Evolutionary conservation across 92 coral and sea anemone species (phyloP), one percentile per base, ranked within the genome.

Genomic region (Phenganax stokvisi): DNA sequence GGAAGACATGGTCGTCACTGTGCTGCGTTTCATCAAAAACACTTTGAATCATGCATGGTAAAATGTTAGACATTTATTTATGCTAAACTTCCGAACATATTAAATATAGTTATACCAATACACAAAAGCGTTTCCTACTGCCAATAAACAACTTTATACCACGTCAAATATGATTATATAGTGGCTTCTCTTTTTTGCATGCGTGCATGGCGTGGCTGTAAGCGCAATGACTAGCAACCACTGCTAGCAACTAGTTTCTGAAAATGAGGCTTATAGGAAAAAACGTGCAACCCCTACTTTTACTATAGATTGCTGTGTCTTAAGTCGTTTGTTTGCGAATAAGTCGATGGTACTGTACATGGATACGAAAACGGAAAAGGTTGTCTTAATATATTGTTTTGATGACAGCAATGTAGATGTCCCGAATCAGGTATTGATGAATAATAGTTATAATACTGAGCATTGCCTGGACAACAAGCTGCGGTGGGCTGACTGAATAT

Each of bases 341-440:
- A 79, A 62, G 52, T 79, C 13, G 83, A 15, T 53, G 83, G 25
- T 64, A 79, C 56, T 13, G 69, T 79, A 65, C 83, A 79, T 63
- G 72, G 83, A 63, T 79, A 78, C 25, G 82, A 8, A 63, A 78
- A 79, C 51, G 83, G 74, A 63, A 79, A 79, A 9, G 83, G 83
- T 20, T 79, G 83, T 64, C 83, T 79, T 47, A 65, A 44, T 79
- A 63, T 47, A 52, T 69, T 79, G 69, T 64, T 63, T 65, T 79
- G 83, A 25, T 79, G 83, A 51, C 83, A 79, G 52, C 83, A 79
- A 64, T 63, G 83, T 6, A 79, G 74, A 52, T 54, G 83, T 28
- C 72, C 68, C 65, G 83, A 51, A 6, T 79, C 83, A 6, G 83
- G n/a, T 52, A 74, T 15, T 13, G 74, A 9, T 52, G 68, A 63